Conservation (phyloP, 1,140 invertebrate species). For the Listronotus oregonensis region DNA sequence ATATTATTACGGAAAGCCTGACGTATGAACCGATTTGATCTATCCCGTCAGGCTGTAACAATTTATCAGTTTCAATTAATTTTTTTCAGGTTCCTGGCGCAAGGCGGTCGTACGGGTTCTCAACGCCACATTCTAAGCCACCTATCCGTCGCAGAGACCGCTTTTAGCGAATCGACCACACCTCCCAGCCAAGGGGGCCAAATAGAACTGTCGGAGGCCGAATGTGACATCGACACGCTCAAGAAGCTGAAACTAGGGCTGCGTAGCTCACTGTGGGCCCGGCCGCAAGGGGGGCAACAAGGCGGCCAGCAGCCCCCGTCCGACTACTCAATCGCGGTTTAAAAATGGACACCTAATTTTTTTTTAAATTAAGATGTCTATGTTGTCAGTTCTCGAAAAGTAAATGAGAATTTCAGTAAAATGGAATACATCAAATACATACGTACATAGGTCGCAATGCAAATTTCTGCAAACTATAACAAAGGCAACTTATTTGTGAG, state of each 20-base stretch:
- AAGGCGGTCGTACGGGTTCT: slow-evolving; percentile 64
- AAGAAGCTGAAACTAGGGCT: slow-evolving; percentile 75
- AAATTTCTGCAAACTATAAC: too few relatives aligned
- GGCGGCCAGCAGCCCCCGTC: slow-evolving; percentile 59
- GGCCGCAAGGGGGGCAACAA: slow-evolving; percentile 62
- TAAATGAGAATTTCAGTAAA: too few relatives aligned
- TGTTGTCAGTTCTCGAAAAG: not conserved
- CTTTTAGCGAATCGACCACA: slow-evolving; percentile 58
- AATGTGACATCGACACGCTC: slow-evolving; percentile 76
- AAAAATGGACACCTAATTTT: too few relatives aligned
- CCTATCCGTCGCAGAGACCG: slow-evolving; percentile 65
- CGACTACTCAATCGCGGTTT: slow-evolving; percentile 72
- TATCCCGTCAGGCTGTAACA: too few relatives aligned
- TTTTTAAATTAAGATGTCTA: not conserved
- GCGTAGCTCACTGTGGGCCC: slow-evolving; percentile 73
- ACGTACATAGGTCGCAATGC: too few relatives aligned
- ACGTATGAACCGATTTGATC: too few relatives aligned
- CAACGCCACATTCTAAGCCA: slow-evolving; percentile 61
- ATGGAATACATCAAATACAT: too few relatives aligned
- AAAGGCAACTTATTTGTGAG: too few relatives aligned
- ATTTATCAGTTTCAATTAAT: too few relatives aligned
- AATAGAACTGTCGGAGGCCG: slow-evolving; percentile 69
- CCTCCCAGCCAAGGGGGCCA: slow-evolving; percentile 51
- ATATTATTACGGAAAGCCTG: too few relatives aligned
- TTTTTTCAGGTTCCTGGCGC: slow-evolving; percentile 63